Conservation (phyloP, 2,797 vertebrate genomes). For the Pseudotriccus pelzelni region DNA sequence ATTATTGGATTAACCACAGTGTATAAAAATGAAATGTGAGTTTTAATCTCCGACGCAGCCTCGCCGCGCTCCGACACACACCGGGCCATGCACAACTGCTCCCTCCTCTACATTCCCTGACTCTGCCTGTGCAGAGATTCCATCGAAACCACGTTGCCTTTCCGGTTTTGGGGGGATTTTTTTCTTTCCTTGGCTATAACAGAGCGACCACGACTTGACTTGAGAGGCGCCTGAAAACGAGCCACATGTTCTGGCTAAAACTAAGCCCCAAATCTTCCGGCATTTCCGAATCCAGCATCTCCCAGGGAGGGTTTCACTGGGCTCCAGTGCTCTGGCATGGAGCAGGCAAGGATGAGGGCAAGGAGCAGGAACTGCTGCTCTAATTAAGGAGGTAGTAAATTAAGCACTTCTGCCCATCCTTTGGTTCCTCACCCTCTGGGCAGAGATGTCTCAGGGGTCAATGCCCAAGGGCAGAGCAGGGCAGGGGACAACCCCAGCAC, state of each 20-base stretch:
- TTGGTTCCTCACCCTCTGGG: not conserved
- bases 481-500: not conserved
- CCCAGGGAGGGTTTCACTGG: fast-evolving
- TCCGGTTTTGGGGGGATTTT: not conserved
- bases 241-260: not conserved
- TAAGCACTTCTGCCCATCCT: not conserved
- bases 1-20: slow-evolving; percentile 96
- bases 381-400: not conserved
- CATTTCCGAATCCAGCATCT: not conserved
- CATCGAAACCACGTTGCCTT: not conserved
- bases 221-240: not conserved
- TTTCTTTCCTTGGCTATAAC: not conserved
- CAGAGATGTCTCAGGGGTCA: not conserved
- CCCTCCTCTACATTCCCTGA: slow-evolving; percentile 69
- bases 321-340: not conserved
- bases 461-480: not conserved
- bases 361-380: not conserved
- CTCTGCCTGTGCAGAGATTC: not conserved
- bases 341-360: not conserved
- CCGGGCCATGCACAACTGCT: slow-evolving; percentile 65
- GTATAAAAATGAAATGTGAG: slow-evolving; percentile 94
- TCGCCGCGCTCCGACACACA: not conserved
- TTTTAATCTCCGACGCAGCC: slow-evolving; percentile 83
- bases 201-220: fast-evolving
- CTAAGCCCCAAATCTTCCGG: not conserved